phyloP scores from a whole-genome alignment of 2,888 invertebrate species.

The Harpalus rubripes region DNA sequence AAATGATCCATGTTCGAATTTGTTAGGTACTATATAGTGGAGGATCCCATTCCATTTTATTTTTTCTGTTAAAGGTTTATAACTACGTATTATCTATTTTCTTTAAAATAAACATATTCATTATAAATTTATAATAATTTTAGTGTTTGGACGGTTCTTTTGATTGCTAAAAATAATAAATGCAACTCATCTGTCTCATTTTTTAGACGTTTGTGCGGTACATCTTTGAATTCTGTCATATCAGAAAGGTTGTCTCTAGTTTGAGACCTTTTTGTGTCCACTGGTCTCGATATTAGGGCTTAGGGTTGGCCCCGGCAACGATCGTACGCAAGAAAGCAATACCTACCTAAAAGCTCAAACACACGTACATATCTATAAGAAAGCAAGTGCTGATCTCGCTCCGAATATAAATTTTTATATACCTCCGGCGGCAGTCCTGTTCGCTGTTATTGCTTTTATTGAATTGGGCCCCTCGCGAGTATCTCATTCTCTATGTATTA shows the following conservation, averaged over 20 bases:
- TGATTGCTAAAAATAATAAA: not conserved
- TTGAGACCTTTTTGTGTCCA: slow-evolving; percentile 8
- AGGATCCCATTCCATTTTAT: too few relatives aligned
- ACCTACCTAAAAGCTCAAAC: slow-evolving; percentile 50
- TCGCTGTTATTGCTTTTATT: slow-evolving; percentile 56
- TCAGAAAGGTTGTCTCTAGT: not conserved
- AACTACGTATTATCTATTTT: too few relatives aligned
- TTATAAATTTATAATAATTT: too few relatives aligned
- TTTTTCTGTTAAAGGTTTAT: too few relatives aligned
- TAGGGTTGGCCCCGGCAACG: not conserved
- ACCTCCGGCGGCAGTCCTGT: slow-evolving; percentile 43
- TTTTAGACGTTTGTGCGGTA: too few relatives aligned
- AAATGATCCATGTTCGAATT: too few relatives aligned
- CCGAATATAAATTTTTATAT: slow-evolving; percentile 50
- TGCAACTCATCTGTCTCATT: not conserved
- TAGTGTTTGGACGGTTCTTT: too few relatives aligned
- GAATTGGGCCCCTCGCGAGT: slow-evolving; percentile 50
- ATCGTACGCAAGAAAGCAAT: slow-evolving; percentile 39
- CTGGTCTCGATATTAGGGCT: slow-evolving; percentile 10
- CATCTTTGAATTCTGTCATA: not conserved
- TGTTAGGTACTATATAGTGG: too few relatives aligned
- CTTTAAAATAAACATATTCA: too few relatives aligned
- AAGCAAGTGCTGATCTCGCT: slow-evolving; percentile 55
- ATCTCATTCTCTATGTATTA: slow-evolving; percentile 51
- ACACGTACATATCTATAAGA: slow-evolving; percentile 53